Conservation (phyloP, 2,113 vertebrate species). For the Emydocephalus ijimae region DNA sequence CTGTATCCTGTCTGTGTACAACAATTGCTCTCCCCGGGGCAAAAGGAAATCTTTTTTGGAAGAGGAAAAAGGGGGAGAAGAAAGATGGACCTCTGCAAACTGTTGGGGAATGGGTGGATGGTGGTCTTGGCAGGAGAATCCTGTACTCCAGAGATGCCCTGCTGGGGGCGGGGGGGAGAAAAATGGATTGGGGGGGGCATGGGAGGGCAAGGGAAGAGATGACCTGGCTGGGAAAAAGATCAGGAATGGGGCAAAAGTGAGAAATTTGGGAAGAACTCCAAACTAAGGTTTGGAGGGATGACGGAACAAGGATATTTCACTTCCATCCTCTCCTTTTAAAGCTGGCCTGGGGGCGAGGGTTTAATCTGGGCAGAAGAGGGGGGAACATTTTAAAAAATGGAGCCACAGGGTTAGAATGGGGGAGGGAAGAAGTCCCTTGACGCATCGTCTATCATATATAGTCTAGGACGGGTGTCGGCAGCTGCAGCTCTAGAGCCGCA, state of each 20-base stretch:
- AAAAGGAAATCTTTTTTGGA: neutral
- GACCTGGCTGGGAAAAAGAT: neutral
- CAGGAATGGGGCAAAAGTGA: constrained; percentile 17
- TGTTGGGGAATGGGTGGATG: neutral
- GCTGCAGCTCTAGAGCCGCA: too few species aligned
- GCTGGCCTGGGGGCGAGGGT: neutral
- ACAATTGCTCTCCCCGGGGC: constrained; percentile 3
- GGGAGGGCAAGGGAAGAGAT: neutral
- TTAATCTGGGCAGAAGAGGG: neutral
- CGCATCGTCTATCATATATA: neutral
- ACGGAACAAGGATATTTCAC: neutral
- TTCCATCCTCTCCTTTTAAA: neutral
- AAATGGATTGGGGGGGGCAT: neutral
- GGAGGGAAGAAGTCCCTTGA: neutral
- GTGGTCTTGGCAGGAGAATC: neutral
- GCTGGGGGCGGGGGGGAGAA: neutral
- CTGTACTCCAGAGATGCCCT: neutral
- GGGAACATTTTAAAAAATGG: neutral
- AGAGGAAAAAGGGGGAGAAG: neutral
- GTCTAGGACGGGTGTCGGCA: neutral
- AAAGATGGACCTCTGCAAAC: neutral
- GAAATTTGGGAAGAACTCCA: neutral
- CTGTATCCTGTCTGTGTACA: neutral
- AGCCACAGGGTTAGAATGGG: neutral
- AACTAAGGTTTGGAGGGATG: neutral